Conservation (phyloP, 2,888 invertebrate genomes). For the Noctua janthe region DNA sequence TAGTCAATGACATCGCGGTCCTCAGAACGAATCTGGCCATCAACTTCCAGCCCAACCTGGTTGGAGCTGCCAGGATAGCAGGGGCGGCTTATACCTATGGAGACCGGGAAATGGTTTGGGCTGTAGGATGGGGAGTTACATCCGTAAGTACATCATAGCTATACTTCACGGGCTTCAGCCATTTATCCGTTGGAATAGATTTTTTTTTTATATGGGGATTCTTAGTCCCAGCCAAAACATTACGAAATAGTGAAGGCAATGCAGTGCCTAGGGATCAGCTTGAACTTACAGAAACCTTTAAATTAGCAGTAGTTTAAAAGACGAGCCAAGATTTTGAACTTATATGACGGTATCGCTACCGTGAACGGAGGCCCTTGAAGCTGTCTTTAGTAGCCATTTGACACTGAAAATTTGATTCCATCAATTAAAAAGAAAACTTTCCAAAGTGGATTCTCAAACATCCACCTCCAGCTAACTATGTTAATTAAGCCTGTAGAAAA, state of each 20-base stretch:
- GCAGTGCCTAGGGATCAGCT: not conserved
- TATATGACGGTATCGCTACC: not conserved
- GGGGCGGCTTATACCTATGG: slow-evolving; percentile 73
- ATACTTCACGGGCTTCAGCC: not conserved
- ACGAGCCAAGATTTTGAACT: not conserved
- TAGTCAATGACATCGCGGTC: slow-evolving; percentile 78
- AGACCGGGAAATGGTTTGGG: slow-evolving; percentile 72
- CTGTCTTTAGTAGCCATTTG: not conserved
- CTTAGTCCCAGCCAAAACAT: not conserved
- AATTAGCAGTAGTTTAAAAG: not conserved
- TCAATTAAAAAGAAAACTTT: not conserved
- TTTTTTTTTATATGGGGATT: not conserved
- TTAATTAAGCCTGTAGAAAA: not conserved
- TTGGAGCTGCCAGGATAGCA: slow-evolving; percentile 74
- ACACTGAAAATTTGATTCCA: not conserved
- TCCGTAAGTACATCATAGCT: slow-evolving; percentile 72
- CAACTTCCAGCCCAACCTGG: slow-evolving; percentile 64
- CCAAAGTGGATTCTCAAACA: not conserved
- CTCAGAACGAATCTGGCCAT: slow-evolving; percentile 74
- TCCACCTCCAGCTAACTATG: not conserved
- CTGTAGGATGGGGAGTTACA: slow-evolving; percentile 82
- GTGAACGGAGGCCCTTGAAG: not conserved
- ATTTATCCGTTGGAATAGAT: not conserved
- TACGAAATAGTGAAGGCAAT: not conserved
- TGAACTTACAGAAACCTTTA: not conserved